These are phyloP conservation scores for Tetrao urogallus DNA, from an alignment of 2,113 vertebrate species.

Conservation along the genomic window DNA sequence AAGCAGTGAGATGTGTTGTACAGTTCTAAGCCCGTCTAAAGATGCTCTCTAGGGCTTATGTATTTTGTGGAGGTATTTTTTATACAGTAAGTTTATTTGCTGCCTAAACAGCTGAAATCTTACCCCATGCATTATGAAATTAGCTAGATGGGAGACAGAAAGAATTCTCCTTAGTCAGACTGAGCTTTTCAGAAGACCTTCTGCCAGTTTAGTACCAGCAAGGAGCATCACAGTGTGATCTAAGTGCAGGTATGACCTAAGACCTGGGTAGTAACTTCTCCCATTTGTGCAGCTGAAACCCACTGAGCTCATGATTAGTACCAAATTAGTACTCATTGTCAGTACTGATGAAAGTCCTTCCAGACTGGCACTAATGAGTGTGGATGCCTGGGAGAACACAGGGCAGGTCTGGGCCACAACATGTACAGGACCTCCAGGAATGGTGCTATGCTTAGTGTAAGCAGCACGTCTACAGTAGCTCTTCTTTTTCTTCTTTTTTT, in stretches of 20 bases:
- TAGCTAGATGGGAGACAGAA: background rate
- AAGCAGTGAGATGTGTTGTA: background rate
- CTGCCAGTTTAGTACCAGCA: background rate
- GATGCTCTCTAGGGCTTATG: background rate
- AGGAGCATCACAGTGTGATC: background rate
- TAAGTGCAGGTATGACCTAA: accelerated
- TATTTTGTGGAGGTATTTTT: background rate
- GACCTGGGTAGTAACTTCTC: background rate
- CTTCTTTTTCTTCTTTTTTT: background rate
- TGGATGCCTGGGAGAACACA: background rate
- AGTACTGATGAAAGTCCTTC: background rate
- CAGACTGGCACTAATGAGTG: accelerated
- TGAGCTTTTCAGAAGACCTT: background rate
- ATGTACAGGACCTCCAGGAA: background rate
- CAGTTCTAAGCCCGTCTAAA: background rate
- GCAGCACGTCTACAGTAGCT: background rate
- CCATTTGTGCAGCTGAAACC: background rate
- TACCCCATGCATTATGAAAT: background rate
- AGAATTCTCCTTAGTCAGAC: background rate
- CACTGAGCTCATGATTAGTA: background rate
- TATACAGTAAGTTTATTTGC: background rate
- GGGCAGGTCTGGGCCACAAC: background rate
- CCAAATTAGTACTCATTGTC: background rate
- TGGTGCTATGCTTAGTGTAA: background rate
- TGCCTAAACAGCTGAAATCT: background rate